Percentiles rank a stretch among this genome's conserved stretches.
These are phyloP conservation scores for Lasiurus borealis DNA, from an alignment of 2,113 vertebrate genomes.

Conservation along the genomic window DNA sequence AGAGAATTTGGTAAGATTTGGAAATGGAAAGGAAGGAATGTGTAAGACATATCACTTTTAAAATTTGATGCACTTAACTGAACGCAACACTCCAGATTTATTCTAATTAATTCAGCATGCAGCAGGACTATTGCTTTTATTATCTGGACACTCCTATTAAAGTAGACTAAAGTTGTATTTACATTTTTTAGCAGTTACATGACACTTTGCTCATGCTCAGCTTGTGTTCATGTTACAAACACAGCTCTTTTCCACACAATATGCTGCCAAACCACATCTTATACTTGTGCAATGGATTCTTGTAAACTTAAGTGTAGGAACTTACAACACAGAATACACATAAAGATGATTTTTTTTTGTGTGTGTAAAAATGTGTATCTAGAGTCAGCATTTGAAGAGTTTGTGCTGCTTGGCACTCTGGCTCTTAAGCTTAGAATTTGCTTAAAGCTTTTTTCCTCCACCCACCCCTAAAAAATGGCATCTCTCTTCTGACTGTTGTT, in stretches of 20 bases:
- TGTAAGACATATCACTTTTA: background rate
- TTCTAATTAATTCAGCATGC: background rate
- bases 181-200: constrained; percentile 12
- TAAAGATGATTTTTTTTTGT: background rate
- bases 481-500: constrained; percentile 42
- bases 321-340: constrained; percentile 9
- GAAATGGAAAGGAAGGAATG: constrained; percentile 15
- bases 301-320: constrained; percentile 11
- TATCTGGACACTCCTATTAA: background rate
- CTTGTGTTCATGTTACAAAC: constrained; percentile 5
- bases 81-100: background rate
- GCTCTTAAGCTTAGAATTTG: constrained; percentile 40
- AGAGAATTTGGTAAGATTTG: background rate
- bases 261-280: background rate
- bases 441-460: background rate
- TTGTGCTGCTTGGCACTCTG: background rate
- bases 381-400: constrained; percentile 29
- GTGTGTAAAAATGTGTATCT: background rate
- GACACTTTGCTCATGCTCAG: background rate
- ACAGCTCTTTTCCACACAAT: background rate
- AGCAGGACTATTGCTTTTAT: background rate
- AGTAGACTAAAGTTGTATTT: constrained; percentile 3
- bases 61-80: background rate
- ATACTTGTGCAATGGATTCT: background rate
- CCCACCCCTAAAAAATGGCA: background rate